Evolutionary conservation across 2,113 vertebrate species (phyloP).

Genomic region (Paratilapia polleni): DNA sequence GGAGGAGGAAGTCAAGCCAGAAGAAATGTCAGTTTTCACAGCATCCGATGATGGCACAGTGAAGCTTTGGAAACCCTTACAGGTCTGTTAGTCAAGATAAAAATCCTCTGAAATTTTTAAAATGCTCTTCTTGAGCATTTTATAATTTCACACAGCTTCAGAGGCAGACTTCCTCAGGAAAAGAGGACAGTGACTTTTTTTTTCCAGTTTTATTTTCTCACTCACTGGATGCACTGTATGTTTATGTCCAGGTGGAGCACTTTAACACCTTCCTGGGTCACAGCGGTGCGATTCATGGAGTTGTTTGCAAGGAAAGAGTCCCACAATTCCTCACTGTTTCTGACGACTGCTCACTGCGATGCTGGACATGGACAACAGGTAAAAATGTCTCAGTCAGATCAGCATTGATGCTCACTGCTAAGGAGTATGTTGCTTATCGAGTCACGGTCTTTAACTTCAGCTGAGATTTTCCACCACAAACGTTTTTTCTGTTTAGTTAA

Average conservation of each 20-base stretch:
- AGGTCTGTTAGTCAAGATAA: slow-evolving; percentile 60
- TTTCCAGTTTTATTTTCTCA: not conserved
- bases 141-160: not conserved
- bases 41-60: slow-evolving; percentile 79
- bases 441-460: not conserved
- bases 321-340: slow-evolving; percentile 76
- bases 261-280: slow-evolving; percentile 74
- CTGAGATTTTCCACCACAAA: no score
- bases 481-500: not conserved
- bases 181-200: no score
- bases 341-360: slow-evolving; percentile 73
- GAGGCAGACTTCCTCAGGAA: not conserved
- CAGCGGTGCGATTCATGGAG: slow-evolving; percentile 62
- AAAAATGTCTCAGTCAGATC: no score
- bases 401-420: not conserved
- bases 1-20: slow-evolving; percentile 29
- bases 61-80: slow-evolving; percentile 79
- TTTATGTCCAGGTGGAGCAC: slow-evolving; percentile 74
- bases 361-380: slow-evolving; percentile 70
- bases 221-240: not conserved
- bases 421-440: not conserved
- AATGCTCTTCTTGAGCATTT: not conserved
- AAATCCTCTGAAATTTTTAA: not conserved
- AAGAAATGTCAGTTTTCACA: slow-evolving; percentile 73
- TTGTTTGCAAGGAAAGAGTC: slow-evolving; percentile 38